These are phyloP conservation scores for Shinisaurus crocodilurus DNA, from an alignment of 2,113 vertebrate species.

Conservation along the genomic window DNA sequence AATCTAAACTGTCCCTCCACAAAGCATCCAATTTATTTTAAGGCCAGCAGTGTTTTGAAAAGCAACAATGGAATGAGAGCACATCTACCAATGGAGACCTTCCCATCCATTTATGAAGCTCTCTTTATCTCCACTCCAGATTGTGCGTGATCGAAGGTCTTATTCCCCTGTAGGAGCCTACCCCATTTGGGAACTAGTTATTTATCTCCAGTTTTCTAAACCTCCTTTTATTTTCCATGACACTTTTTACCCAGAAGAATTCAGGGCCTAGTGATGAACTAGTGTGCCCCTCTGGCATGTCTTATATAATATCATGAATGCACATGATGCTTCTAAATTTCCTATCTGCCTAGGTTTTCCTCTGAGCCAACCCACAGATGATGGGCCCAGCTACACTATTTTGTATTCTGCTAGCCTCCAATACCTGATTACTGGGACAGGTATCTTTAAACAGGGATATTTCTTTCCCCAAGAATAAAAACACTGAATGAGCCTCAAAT, in stretches of 20 bases:
- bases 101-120: background rate
- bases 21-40: background rate
- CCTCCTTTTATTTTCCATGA: no score
- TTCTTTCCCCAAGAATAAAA: no score
- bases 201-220: background rate
- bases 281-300: background rate
- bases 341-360: no score
- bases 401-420: no score
- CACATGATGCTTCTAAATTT: no score
- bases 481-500: no score
- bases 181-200: background rate
- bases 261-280: background rate
- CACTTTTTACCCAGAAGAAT: background rate
- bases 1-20: background rate
- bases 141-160: background rate
- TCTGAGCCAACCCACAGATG: no score
- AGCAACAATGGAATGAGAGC: background rate
- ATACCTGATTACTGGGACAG: no score
- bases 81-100: background rate
- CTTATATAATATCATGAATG: background rate
- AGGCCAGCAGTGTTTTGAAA: background rate
- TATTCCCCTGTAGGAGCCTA: background rate
- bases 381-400: no score
- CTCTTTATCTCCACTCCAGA: background rate
- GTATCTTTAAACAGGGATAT: no score